phyloP scores from a whole-genome alignment of 2,797 vertebrate species.

The Catostomus latipinnis region DNA sequence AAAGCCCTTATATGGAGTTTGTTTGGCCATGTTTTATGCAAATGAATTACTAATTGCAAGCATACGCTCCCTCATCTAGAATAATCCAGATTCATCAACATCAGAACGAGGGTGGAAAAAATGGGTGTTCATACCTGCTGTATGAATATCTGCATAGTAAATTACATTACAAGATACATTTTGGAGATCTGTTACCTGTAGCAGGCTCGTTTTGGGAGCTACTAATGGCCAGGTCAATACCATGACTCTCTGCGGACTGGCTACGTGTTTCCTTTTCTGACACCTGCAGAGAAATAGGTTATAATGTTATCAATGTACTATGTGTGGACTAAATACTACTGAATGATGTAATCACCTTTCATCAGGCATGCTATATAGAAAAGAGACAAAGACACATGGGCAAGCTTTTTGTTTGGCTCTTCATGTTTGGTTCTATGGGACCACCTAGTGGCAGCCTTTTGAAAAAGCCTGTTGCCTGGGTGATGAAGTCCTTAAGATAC shows the following conservation, averaged over 20 bases:
- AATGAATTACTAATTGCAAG: too few relatives aligned
- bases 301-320: neutral
- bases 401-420: slow-evolving; percentile 33
- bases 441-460: slow-evolving; percentile 70
- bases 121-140: too few relatives aligned
- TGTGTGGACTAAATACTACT: neutral
- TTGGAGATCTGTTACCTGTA: slow-evolving; percentile 82
- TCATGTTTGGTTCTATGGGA: slow-evolving; percentile 47
- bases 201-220: slow-evolving; percentile 90
- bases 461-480: slow-evolving; percentile 25
- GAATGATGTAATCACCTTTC: neutral
- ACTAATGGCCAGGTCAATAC: slow-evolving; percentile 84
- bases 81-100: too few relatives aligned
- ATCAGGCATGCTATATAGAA: neutral
- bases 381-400: neutral
- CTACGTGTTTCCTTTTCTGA: slow-evolving; percentile 92
- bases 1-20: too few relatives aligned
- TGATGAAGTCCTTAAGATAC: slow-evolving; percentile 48
- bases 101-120: too few relatives aligned
- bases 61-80: too few relatives aligned
- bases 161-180: neutral
- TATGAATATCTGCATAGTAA: too few relatives aligned
- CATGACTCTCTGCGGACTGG: slow-evolving; percentile 88
- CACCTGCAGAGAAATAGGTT: slow-evolving; percentile 75
- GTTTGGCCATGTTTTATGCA: too few relatives aligned